Evolutionary conservation across 2,888 invertebrate species (phyloP).

Genomic region (Eupithecia vulgata): DNA sequence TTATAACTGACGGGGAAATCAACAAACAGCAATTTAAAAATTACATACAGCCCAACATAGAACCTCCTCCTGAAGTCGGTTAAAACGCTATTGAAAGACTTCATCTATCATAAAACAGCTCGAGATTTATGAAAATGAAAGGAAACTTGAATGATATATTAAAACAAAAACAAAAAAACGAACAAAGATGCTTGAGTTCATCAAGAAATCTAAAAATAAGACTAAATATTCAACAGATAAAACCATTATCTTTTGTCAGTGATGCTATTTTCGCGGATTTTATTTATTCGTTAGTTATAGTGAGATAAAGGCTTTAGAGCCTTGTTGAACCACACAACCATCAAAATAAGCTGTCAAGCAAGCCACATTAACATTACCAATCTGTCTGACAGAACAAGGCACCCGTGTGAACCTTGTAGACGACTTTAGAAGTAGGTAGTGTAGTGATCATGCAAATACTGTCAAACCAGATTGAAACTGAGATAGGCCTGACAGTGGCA

Average conservation of each 20-base stretch:
- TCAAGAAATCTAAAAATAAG: neutral
- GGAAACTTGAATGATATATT: neutral
- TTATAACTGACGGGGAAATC: no score
- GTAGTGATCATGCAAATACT: constrained; percentile 33
- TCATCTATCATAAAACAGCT: neutral
- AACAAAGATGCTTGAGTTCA: neutral
- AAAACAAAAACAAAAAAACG: neutral
- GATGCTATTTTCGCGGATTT: neutral
- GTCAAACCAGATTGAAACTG: constrained; percentile 29
- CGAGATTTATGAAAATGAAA: neutral
- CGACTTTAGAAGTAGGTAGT: constrained; percentile 11
- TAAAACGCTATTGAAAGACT: neutral
- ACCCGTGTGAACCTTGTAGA: constrained; percentile 13
- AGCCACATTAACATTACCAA: constrained; percentile 8
- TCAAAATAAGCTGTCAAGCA: constrained; percentile 14
- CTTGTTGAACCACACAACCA: neutral
- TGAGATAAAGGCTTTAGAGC: neutral
- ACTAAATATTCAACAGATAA: neutral
- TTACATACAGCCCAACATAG: no score
- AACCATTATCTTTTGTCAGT: neutral
- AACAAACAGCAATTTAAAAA: no score
- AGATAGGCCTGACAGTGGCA: constrained; percentile 31
- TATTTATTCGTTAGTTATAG: no score
- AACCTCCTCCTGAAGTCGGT: no score
- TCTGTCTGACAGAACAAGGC: neutral